Evolutionary conservation across 53 echinoderm and acorn worm species (phyloP).

Genomic region (Holothuria scabra): DNA sequence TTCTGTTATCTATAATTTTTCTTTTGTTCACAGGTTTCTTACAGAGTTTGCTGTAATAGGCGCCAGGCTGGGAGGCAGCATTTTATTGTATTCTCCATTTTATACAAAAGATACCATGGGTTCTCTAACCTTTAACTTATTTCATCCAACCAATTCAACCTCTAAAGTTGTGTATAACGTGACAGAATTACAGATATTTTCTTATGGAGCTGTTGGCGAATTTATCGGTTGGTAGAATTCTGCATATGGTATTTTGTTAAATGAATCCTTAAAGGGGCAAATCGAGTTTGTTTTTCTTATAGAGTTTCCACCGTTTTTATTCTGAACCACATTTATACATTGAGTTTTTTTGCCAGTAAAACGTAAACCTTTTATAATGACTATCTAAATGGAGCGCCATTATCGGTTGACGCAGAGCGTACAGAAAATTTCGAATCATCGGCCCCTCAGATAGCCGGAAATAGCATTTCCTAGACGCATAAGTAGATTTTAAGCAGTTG

Average conservation of each 20-base stretch:
- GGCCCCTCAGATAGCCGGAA: no score
- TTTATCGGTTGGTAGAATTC: neutral
- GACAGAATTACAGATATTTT: conserved; percentile 29
- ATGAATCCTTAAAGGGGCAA: no score
- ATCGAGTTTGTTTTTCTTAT: no score
- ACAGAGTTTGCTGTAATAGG: conserved; percentile 35
- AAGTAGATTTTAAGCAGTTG: no score
- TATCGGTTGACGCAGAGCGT: no score
- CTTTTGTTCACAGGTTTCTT: neutral
- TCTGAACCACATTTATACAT: no score
- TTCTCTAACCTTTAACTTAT: conserved; percentile 20
- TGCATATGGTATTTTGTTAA: neutral
- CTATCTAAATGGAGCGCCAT: no score
- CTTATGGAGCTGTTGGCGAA: conserved; percentile 23
- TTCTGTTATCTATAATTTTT: neutral
- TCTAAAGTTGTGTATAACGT: neutral
- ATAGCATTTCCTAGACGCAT: no score
- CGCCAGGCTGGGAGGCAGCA: conserved; percentile 14
- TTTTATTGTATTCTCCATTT: conserved; percentile 6
- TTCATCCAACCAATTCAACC: conserved; percentile 11
- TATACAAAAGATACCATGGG: conserved; percentile 1
- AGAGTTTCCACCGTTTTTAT: no score
- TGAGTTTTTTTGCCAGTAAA: no score
- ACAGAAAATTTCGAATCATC: no score
- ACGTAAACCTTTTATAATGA: no score